These are phyloP conservation scores for Callinectes sapidus DNA, from an alignment of 2,888 invertebrate species.

Conservation along the genomic window DNA sequence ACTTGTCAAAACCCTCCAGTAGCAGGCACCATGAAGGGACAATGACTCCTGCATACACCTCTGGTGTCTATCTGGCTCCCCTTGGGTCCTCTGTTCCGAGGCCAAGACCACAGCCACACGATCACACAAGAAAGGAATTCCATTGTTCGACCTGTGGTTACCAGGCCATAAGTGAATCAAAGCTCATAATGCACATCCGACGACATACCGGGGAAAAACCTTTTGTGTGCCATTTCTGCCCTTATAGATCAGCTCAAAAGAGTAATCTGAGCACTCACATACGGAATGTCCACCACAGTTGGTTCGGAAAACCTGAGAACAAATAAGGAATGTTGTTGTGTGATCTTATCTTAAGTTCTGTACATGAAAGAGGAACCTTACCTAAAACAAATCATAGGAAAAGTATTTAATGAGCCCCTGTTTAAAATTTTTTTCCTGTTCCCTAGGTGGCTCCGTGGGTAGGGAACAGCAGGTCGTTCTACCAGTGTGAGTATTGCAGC, in stretches of 20 bases:
- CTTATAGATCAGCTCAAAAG: constrained; percentile 69
- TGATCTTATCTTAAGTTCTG: not conserved
- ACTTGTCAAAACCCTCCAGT: constrained; percentile 60
- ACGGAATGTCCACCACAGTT: constrained; percentile 54
- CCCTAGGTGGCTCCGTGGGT: constrained; percentile 61
- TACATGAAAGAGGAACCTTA: constrained; percentile 5
- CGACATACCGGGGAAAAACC: constrained; percentile 72
- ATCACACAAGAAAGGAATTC: constrained; percentile 51
- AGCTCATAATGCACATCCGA: constrained; percentile 67
- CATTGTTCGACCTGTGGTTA: constrained; percentile 62
- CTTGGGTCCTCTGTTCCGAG: constrained; percentile 46
- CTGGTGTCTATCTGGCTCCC: constrained; percentile 50
- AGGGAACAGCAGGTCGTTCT: constrained; percentile 58
- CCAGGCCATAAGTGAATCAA: constrained; percentile 63
- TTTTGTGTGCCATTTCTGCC: constrained; percentile 64
- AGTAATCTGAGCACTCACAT: constrained; percentile 69
- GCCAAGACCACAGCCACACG: constrained; percentile 29
- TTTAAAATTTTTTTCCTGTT: constrained; percentile 61
- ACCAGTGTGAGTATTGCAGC: constrained; percentile 64
- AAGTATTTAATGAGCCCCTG: constrained; percentile 39
- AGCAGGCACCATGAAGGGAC: constrained; percentile 50
- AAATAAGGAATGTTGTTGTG: constrained; percentile 30
- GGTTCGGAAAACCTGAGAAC: constrained; percentile 32
- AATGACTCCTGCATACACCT: constrained; percentile 43
- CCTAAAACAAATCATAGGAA: constrained; percentile 5